These are phyloP conservation scores for Eristalinus aeneus DNA, from an alignment of 2,888 invertebrate species.

Conservation along the genomic window DNA sequence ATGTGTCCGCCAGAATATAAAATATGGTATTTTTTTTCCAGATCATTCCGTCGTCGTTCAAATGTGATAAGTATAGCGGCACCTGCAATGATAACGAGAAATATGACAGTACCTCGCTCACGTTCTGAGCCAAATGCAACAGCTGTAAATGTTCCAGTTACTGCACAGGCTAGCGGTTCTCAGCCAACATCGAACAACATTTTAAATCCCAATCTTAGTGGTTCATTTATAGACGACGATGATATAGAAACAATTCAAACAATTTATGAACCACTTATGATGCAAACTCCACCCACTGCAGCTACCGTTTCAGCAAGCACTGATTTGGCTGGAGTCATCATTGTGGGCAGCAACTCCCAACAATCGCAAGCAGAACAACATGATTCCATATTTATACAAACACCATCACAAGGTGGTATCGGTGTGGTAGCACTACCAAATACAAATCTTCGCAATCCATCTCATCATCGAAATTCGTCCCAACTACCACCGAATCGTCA, in stretches of 20 bases:
- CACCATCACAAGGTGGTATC: slow-evolving; percentile 78
- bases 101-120: slow-evolving; percentile 65
- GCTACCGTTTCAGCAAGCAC: slow-evolving; percentile 53
- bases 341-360: slow-evolving; percentile 33
- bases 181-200: slow-evolving; percentile 78
- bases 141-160: slow-evolving; percentile 22
- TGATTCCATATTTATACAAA: slow-evolving; percentile 78
- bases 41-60: slow-evolving; percentile 72
- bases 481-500: slow-evolving; percentile 65
- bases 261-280: slow-evolving; percentile 78
- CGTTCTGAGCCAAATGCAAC: slow-evolving; percentile 71
- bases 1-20: too few relatives aligned
- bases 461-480: slow-evolving; percentile 31
- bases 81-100: slow-evolving; percentile 74
- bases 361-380: slow-evolving; percentile 13
- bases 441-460: slow-evolving; percentile 56
- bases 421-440: slow-evolving; percentile 79
- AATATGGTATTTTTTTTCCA: slow-evolving; percentile 20
- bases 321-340: slow-evolving; percentile 43
- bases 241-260: slow-evolving; percentile 75
- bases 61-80: slow-evolving; percentile 76
- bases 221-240: slow-evolving; percentile 78
- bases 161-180: slow-evolving; percentile 28
- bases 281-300: slow-evolving; percentile 71
- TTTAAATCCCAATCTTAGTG: slow-evolving; percentile 80